Conservation (phyloP, 2,113 vertebrate genomes). For the Megalops atlanticus region DNA sequence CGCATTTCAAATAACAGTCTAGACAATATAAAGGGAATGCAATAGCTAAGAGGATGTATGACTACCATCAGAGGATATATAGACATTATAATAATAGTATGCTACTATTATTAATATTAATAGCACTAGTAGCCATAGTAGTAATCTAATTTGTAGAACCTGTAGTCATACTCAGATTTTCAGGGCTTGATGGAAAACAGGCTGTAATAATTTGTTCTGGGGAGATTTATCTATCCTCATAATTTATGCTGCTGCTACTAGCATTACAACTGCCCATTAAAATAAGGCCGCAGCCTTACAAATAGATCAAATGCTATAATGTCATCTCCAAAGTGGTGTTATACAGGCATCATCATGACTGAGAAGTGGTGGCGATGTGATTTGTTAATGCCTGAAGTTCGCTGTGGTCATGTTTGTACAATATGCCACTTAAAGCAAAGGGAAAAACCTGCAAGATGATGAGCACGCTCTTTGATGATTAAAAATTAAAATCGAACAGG, state of each 20-base stretch:
- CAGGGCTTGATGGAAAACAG: too few species aligned
- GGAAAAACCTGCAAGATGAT: background rate
- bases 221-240: too few species aligned
- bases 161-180: too few species aligned
- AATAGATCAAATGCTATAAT: background rate
- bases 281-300: background rate
- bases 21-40: too few species aligned
- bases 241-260: background rate
- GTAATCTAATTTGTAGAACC: too few species aligned
- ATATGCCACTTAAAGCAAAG: background rate
- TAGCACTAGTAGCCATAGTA: too few species aligned
- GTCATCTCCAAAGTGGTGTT: background rate
- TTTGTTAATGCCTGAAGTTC: background rate
- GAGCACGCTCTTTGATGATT: background rate
- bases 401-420: background rate
- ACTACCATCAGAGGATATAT: too few species aligned
- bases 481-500: background rate
- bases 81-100: too few species aligned
- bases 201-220: too few species aligned
- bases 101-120: too few species aligned
- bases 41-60: too few species aligned
- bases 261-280: background rate
- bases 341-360: background rate
- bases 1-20: too few species aligned
- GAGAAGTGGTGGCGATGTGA: background rate